Conservation (phyloP, 2,113 vertebrate genomes). For the Morone chrysops region DNA sequence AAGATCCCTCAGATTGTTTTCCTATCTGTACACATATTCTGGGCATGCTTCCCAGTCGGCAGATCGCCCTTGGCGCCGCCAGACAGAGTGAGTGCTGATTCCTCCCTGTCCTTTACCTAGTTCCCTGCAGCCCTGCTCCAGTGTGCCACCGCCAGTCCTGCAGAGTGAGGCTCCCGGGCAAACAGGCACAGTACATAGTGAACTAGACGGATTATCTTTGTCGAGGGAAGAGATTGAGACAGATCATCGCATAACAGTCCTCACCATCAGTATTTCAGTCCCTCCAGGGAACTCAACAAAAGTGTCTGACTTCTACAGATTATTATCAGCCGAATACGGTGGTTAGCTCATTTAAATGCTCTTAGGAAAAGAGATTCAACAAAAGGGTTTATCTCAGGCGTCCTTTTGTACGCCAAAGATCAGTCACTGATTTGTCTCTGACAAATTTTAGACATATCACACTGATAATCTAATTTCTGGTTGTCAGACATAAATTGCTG, state of each 20-base stretch:
- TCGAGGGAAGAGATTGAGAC: conserved; percentile 81
- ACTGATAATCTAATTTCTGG: conserved; percentile 67
- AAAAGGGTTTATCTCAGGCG: conserved; percentile 65
- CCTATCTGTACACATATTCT: conserved; percentile 72
- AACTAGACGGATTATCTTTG: conserved; percentile 84
- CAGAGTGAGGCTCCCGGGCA: conserved; percentile 64
- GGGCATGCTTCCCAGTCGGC: conserved; percentile 73
- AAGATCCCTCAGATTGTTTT: conserved; percentile 68
- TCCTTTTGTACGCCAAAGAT: conserved; percentile 53
- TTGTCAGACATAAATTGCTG: conserved; percentile 68
- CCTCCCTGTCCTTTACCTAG: conserved; percentile 70
- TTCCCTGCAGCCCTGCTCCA: conserved; percentile 62
- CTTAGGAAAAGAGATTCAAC: conserved; percentile 42
- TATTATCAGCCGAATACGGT: conserved; percentile 61
- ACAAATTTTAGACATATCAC: conserved; percentile 55
- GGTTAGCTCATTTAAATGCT: conserved; percentile 61
- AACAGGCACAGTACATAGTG: conserved; percentile 68
- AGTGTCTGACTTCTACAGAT: conserved; percentile 71
- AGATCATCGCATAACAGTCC: conserved; percentile 78
- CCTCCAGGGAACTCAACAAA: conserved; percentile 74
- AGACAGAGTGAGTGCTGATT: conserved; percentile 45
- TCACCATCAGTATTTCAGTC: conserved; percentile 77
- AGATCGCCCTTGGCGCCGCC: conserved; percentile 68
- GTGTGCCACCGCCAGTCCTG: conserved; percentile 56
- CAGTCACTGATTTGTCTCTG: conserved; percentile 42